Evolutionary conservation across 1,140 invertebrate genomes (phyloP), one percentile per base, ranked within the genome.

Genomic region (Drosophila lacertosa): DNA sequence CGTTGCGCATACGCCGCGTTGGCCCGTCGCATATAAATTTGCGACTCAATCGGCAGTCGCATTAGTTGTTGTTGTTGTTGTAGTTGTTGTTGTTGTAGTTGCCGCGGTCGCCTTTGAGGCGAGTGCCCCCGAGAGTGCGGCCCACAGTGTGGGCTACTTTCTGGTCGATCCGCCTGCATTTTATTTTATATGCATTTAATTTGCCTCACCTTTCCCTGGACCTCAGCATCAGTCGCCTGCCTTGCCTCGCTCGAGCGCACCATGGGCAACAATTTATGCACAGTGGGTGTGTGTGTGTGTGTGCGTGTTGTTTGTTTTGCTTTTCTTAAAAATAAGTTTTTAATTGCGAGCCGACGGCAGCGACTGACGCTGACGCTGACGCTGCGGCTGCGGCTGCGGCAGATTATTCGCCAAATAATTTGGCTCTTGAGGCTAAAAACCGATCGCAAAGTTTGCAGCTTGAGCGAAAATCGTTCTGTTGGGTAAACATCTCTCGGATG

Each of bases 331-430:
- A 88, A 86, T 88, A 88, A 82, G 82, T 88, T 86, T 86, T 81
- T 86, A 88, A 88, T 86, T 88, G 82, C 81, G 66, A 80, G 69
- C 72, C 72, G 81, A 84, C 71, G 77, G 62, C 67, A 76, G 60
- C 64, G 11, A 11, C 32, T n/a, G 40, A 11, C 6, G 16, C 37
- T 16, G 15, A 18, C 1, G 37, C 37, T 0, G 13, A 16, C 13
- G 37, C 35, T 6, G 35, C 35, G 5, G 37, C 37, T 16, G 37
- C 6, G 32, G 32, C 10, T 11, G 40, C 40, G 60, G 74, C 81
- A 89, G 86, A 89, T 89, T 89, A 89, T 84, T 86, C 84, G 84
- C 84, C 86, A 89, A 89, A 89, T 89, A 84, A 89, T 89, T 89
- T 89, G 84, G 86, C 74, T 69, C 60, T 66, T 72, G 50, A 48